Evolutionary conservation across 2,797 vertebrate species (phyloP).

Genomic region (Orientallactaga sibirica): DNA sequence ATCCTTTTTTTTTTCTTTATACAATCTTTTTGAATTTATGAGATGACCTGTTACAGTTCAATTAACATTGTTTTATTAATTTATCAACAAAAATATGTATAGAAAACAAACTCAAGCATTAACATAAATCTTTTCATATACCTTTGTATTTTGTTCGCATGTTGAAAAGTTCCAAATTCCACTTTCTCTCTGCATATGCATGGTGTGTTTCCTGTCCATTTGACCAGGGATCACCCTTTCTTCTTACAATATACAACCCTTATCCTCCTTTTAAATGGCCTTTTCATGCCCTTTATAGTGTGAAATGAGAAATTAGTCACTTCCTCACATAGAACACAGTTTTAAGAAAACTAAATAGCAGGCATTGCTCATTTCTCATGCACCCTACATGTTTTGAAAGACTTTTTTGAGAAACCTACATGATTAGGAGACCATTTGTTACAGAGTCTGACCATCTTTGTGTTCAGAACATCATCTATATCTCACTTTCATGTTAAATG

Average conservation of each 20-base stretch:
- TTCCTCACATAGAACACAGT: conserved; percentile 86
- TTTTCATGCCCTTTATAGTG: conserved; percentile 87
- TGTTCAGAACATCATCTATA: neutral
- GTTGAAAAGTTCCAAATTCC: conserved; percentile 66
- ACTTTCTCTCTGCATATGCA: conserved; percentile 65
- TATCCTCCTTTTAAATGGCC: conserved; percentile 78
- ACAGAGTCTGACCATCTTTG: conserved; percentile 63
- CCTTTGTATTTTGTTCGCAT: conserved; percentile 10
- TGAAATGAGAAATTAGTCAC: conserved; percentile 89
- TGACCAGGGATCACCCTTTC: conserved; percentile 69
- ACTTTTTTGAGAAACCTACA: conserved; percentile 80
- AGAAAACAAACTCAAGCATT: conserved; percentile 80
- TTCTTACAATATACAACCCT: conserved; percentile 62
- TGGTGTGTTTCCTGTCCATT: conserved; percentile 59
- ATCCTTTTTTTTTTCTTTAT: conserved; percentile 82
- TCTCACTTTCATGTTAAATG: conserved; percentile 1
- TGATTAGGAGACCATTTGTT: conserved; percentile 76
- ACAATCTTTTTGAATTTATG: conserved; percentile 82
- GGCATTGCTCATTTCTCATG: conserved; percentile 85
- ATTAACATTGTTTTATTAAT: conserved; percentile 85
- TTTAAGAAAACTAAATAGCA: conserved; percentile 85
- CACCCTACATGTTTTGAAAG: conserved; percentile 78
- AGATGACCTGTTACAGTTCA: conserved; percentile 79
- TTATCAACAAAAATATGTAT: conserved; percentile 80
- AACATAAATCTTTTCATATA: conserved; percentile 62